Conservation (phyloP, 2,113 vertebrate species). For the Perca flavescens region DNA sequence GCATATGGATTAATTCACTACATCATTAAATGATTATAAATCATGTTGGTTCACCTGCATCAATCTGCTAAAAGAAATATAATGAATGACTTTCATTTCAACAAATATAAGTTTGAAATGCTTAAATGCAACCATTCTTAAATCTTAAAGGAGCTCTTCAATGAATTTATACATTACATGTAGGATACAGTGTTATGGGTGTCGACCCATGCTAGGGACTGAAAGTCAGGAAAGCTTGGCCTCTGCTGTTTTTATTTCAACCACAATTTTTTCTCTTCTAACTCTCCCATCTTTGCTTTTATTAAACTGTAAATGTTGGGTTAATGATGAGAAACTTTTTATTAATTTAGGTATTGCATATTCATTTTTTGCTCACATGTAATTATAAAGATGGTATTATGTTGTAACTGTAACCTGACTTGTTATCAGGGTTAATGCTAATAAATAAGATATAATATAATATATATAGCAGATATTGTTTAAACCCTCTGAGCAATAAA, state of each 20-base stretch:
- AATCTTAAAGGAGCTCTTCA: background rate
- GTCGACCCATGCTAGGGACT: background rate
- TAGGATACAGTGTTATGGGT: background rate
- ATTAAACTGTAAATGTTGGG: no score
- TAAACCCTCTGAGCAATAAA: no score
- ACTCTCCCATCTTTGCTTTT: background rate
- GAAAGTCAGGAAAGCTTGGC: background rate
- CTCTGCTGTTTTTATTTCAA: background rate
- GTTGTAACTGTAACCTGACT: no score
- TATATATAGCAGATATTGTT: no score
- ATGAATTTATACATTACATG: background rate
- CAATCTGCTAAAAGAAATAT: conserved; percentile 13
- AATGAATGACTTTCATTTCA: conserved; percentile 10
- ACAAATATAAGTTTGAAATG: conserved; percentile 9
- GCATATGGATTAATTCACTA: conserved; percentile 6
- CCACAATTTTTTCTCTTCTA: background rate
- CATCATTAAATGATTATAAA: conserved; percentile 20
- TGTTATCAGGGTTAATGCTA: no score
- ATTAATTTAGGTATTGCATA: no score
- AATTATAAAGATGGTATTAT: no score
- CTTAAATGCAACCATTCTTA: conserved; percentile 5
- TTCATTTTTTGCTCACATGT: no score
- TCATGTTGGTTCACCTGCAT: conserved; percentile 37
- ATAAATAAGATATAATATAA: no score
- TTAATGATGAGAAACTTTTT: no score